Evolutionary conservation across 2,888 invertebrate genomes (phyloP), one percentile per base, ranked within the genome.

Genomic region (Synanthedon vespiformis): DNA sequence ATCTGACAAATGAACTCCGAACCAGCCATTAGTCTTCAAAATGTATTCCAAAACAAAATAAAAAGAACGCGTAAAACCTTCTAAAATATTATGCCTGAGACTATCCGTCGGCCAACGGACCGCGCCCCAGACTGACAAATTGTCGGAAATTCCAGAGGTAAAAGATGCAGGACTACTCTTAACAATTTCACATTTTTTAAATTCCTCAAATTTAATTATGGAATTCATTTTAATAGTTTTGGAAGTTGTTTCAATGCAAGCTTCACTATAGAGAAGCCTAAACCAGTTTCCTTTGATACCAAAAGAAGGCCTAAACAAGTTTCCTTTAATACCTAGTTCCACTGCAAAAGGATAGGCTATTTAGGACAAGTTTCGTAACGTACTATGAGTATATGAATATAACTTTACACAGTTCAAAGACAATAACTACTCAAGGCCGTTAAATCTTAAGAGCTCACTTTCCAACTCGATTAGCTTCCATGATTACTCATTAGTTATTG

Each of bases 81-180:
- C 52, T 60, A 62, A 67, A 63, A 61, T 64, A 62, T 65, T 57
- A 55, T 57, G 52, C 56, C 53, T 53, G 54, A 53, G 59, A 60
- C 64, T 63, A 59, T 56, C 53, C 56, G 57, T 50, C 56, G 56
- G 48, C 12, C 34, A 34, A 34, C 34, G 51, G 48, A 50, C 52
- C 54, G 58, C n/a, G n/a, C n/a, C n/a, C 56, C 65, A 66, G 65
- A 64, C 69, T 67, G 66, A 71, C 69, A 74, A 74, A 74, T 72
- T 68, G 60, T 62, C 54, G 61, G 61, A 60, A 61, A 71, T 70
- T 64, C 64, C 59, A 57, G 53, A 56, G 56, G 55, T 49, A 48
- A 53, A 52, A 53, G 51, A 53, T 52, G 52, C 52, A 50, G 57
- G 55, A 59, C 51, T 51, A 40, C 52, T 22, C 47, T 51, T 56